A percentile compares a stretch with the other conserved stretches of the same genome.
These are phyloP conservation scores for Cyclura pinguis DNA, from an alignment of 2,797 vertebrate species.

Conservation along the genomic window DNA sequence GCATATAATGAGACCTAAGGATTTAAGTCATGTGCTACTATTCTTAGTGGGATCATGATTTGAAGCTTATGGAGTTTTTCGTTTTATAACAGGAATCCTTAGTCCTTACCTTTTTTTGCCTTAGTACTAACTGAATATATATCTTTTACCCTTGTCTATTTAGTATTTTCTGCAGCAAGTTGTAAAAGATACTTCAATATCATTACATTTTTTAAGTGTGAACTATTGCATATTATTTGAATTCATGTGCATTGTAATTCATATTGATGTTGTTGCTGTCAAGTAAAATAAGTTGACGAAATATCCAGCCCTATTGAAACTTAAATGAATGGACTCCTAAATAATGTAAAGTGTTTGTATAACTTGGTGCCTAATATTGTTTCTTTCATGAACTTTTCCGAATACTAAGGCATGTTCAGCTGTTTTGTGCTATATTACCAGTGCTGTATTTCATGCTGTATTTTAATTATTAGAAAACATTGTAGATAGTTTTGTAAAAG, in stretches of 20 bases:
- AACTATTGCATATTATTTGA: constrained; percentile 37
- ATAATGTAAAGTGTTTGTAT: constrained; percentile 36
- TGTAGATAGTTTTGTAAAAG: not conserved
- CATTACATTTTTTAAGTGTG: constrained; percentile 41
- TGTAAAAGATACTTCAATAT: constrained; percentile 35
- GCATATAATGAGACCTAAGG: not conserved
- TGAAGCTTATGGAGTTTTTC: not conserved
- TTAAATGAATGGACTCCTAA: constrained; percentile 31
- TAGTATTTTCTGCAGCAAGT: constrained; percentile 40
- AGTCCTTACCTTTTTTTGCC: constrained; percentile 24
- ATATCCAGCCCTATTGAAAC: constrained; percentile 1
- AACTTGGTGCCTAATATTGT: constrained; percentile 7
- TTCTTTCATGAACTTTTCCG: constrained; percentile 12
- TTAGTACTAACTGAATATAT: constrained; percentile 44
- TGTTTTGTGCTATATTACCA: too few relatives aligned
- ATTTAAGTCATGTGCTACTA: not conserved
- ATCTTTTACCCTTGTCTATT: constrained; percentile 42
- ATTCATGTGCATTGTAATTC: constrained; percentile 41
- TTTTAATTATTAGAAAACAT: not conserved
- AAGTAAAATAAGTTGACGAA: not conserved
- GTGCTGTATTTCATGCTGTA: too few relatives aligned
- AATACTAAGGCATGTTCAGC: not conserved
- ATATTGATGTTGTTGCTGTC: constrained; percentile 30
- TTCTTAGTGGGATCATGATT: not conserved
- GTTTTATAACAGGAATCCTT: not conserved